Evolutionary conservation across 2,113 vertebrate genomes (phyloP).

Genomic region (Ochotona princeps): DNA sequence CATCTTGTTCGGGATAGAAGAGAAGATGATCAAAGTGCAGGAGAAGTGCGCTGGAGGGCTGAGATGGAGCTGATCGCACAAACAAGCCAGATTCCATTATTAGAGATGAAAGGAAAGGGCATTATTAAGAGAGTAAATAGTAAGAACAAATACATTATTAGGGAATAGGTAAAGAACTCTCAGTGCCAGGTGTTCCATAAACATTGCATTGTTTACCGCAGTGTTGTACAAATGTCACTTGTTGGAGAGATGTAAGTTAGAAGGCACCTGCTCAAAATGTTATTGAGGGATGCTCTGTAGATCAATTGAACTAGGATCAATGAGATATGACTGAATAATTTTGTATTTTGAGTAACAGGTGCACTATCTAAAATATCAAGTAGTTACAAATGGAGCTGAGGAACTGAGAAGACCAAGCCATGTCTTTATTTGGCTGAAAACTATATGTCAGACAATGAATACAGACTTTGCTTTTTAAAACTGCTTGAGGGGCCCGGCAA

Average conservation of each 20-base stretch:
- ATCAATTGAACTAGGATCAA: background rate
- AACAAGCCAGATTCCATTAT: conserved; percentile 3
- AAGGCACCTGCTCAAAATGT: background rate
- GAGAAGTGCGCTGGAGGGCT: background rate
- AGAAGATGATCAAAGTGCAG: background rate
- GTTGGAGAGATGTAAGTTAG: conserved; percentile 8
- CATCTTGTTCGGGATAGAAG: background rate
- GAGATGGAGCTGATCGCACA: conserved; percentile 6
- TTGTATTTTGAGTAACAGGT: conserved; percentile 13
- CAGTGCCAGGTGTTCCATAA: background rate
- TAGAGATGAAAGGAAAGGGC: background rate
- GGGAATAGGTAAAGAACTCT: background rate
- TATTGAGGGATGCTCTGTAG: background rate
- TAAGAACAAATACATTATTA: background rate
- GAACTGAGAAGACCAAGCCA: background rate
- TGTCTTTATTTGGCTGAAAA: background rate
- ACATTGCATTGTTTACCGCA: background rate
- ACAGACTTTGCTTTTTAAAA: background rate
- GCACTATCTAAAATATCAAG: background rate
- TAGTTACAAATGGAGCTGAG: background rate
- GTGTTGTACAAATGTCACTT: background rate
- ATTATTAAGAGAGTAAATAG: background rate
- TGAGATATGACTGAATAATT: background rate
- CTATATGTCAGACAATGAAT: background rate
- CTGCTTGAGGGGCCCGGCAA: no score